Evolutionary conservation across 2,888 invertebrate species (phyloP), one percentile per base, ranked within the genome.

Genomic region (Junonia oenone): DNA sequence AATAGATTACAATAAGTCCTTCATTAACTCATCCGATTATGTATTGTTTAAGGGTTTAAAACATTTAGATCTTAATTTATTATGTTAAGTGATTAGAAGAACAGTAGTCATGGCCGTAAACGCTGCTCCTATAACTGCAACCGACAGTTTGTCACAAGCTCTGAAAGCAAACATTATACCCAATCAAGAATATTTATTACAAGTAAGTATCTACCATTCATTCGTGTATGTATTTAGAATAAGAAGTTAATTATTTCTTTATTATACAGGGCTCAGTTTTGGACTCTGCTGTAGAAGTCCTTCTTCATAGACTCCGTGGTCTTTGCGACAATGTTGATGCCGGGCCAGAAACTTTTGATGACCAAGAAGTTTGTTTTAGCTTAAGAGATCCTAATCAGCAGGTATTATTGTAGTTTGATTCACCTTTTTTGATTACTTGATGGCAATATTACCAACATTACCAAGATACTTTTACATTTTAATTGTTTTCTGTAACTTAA

Each of bases 241-340:
- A 29, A 11, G 1, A 46, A 13, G 29, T 27, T 22, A 13, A 1
- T 22, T 13, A n/a, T n/a, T 29, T 37, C n/a, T 2, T 15, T 19
- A 11, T 13, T 27, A 35, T 45, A 13, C 55, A 98, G 91, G 98
- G 98, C 2, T 98, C 98, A 13, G 97, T 99, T 17, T 83, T 98
- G 56, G 98, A 99, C 78, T 94, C 94, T 13, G 95, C 97, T 27
- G 96, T 98, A 6, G 98, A 98, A 77, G 96, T 98, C 15, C 89
- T 99, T 26, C 89, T 98, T 11, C 98, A 99, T 75, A 91, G 97
- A 61, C 87, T 99, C 11, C 92, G 97, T 67, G 98, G 98, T 1
- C 91, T 98, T 5, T 98, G 98, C 79, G 98, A 99, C 71, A 97
- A 97, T 86, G 96, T 97, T 1, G 97, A 98, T 72, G 94, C 94